These are phyloP conservation scores for human (Homo sapiens) DNA, from an alignment of 2,113 vertebrate species.

Conservation along the genomic window DNA sequence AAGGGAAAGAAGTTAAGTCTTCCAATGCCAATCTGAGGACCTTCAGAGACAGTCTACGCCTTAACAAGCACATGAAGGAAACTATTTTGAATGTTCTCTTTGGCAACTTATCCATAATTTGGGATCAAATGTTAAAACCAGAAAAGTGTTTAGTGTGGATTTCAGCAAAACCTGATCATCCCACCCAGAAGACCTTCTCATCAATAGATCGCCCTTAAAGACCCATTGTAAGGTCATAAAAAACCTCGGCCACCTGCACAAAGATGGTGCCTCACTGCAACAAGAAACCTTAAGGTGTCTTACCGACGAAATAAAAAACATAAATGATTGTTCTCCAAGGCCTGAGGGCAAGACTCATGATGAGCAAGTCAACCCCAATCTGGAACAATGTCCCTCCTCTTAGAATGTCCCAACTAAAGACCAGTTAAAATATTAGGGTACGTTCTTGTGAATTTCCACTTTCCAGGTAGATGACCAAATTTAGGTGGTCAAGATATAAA, in stretches of 20 bases:
- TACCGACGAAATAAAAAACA: no score
- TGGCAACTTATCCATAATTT: background rate
- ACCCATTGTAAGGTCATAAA: background rate
- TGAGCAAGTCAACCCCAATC: background rate
- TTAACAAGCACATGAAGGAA: background rate
- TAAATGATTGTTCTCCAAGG: background rate
- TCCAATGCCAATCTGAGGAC: slow-evolving; percentile 87
- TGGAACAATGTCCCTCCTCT: background rate
- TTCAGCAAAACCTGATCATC: background rate
- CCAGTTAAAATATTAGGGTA: no score
- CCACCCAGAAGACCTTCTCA: background rate
- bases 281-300: background rate
- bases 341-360: background rate
- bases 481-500: background rate
- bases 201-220: background rate
- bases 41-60: background rate
- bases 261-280: background rate
- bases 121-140: background rate
- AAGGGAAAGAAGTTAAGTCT: slow-evolving; percentile 90
- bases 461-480: background rate
- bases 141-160: background rate
- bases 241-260: background rate
- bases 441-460: background rate
- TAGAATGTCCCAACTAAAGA: background rate
- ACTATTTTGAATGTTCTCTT: background rate